phyloP scores from a whole-genome alignment of 2,113 vertebrate genomes.

The Myocastor coypus region DNA sequence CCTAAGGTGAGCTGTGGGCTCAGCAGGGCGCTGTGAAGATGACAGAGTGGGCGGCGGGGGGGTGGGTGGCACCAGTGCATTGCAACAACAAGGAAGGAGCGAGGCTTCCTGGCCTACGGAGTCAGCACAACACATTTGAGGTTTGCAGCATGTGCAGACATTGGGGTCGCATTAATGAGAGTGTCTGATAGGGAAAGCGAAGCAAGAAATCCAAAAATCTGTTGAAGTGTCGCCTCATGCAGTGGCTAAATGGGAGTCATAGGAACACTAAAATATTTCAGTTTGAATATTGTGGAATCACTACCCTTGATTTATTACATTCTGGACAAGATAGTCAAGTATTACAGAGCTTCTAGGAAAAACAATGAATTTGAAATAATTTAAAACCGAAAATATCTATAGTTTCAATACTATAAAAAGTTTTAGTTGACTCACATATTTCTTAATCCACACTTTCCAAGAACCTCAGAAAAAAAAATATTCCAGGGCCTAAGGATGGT shows the following conservation, averaged over 20 bases:
- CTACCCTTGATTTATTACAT: conserved; percentile 27
- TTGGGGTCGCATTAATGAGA: conserved; percentile 45
- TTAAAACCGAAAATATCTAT: background rate
- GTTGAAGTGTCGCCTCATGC: background rate
- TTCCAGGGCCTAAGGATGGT: background rate
- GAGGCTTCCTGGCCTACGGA: background rate
- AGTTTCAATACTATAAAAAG: background rate
- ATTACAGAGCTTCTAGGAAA: background rate
- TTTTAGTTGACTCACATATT: background rate
- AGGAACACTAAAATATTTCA: conserved; percentile 6
- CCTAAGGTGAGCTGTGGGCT: background rate
- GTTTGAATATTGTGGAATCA: background rate
- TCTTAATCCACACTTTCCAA: background rate
- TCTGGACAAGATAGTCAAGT: background rate
- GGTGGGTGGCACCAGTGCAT: conserved; percentile 12
- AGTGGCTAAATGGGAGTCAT: background rate
- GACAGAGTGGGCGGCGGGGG: background rate
- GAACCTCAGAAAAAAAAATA: background rate
- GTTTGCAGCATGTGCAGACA: background rate
- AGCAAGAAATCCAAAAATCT: background rate
- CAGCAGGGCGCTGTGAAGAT: conserved; percentile 45
- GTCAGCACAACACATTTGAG: conserved; percentile 1
- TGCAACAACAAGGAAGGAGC: background rate
- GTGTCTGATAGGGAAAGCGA: background rate
- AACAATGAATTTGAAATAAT: background rate